Conservation (phyloP, 2,113 vertebrate genomes). For the Alces alces region DNA sequence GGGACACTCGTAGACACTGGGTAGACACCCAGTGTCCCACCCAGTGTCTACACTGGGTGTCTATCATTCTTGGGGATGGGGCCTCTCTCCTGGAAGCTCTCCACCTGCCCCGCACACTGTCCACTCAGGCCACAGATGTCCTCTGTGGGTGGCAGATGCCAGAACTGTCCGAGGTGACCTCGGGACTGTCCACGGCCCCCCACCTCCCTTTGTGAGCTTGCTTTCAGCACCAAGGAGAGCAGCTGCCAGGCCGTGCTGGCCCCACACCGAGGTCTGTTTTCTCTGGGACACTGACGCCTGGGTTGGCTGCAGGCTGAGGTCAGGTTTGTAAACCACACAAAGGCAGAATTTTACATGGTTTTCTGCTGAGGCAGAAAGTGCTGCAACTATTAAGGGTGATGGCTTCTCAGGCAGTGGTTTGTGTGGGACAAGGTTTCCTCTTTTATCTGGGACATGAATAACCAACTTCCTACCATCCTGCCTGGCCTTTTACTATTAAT, state of each 20-base stretch:
- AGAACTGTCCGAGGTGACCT: background rate
- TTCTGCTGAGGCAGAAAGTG: background rate
- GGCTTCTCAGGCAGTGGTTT: background rate
- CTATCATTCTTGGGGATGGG: background rate
- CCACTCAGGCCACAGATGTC: background rate
- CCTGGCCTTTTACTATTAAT: background rate
- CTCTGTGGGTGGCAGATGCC: background rate
- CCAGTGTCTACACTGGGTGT: too few relatives aligned
- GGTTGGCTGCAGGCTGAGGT: background rate
- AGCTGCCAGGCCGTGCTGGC: rapidly evolving
- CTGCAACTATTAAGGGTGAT: rapidly evolving
- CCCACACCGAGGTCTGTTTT: background rate
- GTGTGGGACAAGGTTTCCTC: background rate
- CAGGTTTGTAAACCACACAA: background rate
- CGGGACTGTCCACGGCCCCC: background rate
- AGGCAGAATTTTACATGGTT: background rate
- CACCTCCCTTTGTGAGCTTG: rapidly evolving
- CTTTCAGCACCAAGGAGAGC: constrained; percentile 42
- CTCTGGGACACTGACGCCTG: rapidly evolving
- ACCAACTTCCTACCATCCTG: background rate
- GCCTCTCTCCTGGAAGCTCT: rapidly evolving
- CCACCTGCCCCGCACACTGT: rapidly evolving
- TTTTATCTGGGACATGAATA: background rate
- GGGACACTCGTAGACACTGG: too few relatives aligned
- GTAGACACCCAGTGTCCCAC: too few relatives aligned